phyloP scores from a whole-genome alignment of 1,140 invertebrate species.

The Lasaia peninsularis region DNA sequence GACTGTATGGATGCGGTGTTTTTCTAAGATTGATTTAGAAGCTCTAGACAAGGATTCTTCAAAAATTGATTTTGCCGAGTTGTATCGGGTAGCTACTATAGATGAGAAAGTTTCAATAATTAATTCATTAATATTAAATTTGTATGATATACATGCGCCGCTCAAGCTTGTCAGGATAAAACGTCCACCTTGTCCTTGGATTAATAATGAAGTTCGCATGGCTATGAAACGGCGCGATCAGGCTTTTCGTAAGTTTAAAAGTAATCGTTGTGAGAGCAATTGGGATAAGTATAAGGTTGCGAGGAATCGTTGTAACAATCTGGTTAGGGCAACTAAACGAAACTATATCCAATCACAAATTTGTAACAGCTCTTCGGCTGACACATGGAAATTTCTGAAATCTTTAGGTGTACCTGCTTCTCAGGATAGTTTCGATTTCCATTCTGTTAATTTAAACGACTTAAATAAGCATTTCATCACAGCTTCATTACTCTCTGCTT shows the following conservation, averaged over 20 bases:
- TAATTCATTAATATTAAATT: not conserved
- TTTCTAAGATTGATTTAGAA: not conserved
- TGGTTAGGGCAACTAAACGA: no score
- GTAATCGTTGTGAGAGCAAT: no score
- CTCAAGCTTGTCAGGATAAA: not conserved
- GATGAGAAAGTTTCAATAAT: constrained; percentile 11
- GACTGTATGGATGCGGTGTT: constrained; percentile 5
- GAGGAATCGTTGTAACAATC: no score
- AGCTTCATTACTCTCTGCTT: no score
- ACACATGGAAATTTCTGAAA: no score
- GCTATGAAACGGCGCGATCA: not conserved
- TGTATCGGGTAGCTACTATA: not conserved
- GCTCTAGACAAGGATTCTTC: not conserved
- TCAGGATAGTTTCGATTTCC: no score
- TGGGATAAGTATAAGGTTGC: no score
- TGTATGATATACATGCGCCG: constrained; percentile 17
- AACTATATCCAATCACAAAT: no score
- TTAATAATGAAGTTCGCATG: not conserved
- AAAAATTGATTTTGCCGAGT: not conserved
- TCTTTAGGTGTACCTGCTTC: no score
- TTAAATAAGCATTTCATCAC: no score
- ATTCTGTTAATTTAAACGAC: no score
- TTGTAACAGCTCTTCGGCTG: no score
- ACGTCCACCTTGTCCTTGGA: constrained; percentile 10
- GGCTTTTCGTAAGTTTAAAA: not conserved